A percentile compares a stretch with the other conserved stretches of the same genome.
phyloP scores from a whole-genome alignment of 2,888 invertebrate species.

The Andrena fulva region DNA sequence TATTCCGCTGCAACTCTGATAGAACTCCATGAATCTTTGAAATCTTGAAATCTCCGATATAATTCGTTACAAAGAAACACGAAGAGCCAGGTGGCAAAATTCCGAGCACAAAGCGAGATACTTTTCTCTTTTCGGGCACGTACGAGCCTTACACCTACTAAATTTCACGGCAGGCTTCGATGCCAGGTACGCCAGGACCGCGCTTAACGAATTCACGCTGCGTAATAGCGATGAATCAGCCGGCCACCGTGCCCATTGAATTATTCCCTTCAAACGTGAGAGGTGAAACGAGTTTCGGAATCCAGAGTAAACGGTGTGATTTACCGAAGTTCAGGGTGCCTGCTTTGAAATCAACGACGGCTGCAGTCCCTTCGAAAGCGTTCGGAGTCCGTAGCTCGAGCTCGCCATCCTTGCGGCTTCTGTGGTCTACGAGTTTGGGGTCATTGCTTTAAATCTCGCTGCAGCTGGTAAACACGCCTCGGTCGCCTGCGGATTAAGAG shows the following conservation, averaged over 20 bases:
- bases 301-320: constrained; percentile 4
- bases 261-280: constrained; percentile 36
- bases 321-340: not conserved
- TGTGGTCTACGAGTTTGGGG: constrained; percentile 3
- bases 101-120: constrained; percentile 8
- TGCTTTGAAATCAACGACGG: not conserved
- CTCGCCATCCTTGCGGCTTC: not conserved
- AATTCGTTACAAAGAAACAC: not conserved
- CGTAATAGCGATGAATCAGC: constrained; percentile 20
- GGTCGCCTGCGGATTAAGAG: too few species aligned
- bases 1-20: too few species aligned
- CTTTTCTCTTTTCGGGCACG: constrained; percentile 22
- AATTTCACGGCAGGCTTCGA: constrained; percentile 27
- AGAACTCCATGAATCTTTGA: too few species aligned
- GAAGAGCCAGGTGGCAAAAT: constrained; percentile 1
- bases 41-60: too few species aligned
- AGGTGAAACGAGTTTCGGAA: constrained; percentile 35
- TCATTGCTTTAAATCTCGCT: not conserved
- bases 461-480: not conserved
- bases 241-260: constrained; percentile 18
- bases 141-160: constrained; percentile 26
- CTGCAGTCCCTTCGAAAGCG: not conserved
- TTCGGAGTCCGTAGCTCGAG: not conserved
- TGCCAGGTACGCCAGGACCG: not conserved
- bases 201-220: constrained; percentile 34